Percentiles rank a stretch among this genome's conserved stretches.
These are phyloP conservation scores for Podilymbus podiceps DNA, from an alignment of 2,113 vertebrate species.

Conservation along the genomic window DNA sequence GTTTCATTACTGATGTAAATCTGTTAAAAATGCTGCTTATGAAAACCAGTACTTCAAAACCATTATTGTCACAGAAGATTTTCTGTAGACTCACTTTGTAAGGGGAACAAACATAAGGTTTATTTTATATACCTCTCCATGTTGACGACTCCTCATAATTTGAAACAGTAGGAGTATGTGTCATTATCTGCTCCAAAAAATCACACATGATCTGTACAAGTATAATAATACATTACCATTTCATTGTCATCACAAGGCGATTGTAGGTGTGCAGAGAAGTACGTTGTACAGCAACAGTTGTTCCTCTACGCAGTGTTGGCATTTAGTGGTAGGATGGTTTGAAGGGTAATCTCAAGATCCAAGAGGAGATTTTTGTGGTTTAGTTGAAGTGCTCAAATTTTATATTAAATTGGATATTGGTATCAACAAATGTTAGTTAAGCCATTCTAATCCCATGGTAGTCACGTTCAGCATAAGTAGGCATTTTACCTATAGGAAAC, in stretches of 20 bases:
- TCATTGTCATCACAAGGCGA: slow-evolving; percentile 51
- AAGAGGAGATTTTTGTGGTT: not conserved
- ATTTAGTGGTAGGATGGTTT: slow-evolving; percentile 4
- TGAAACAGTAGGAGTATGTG: slow-evolving; percentile 66
- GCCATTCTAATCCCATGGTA: not conserved
- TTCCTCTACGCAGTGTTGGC: not conserved
- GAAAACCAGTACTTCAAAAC: not conserved
- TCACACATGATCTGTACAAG: slow-evolving; percentile 37
- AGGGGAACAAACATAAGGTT: slow-evolving; percentile 41
- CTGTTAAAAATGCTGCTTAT: not conserved
- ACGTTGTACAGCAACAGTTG: slow-evolving; percentile 36
- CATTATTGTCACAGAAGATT: not conserved
- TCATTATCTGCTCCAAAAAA: slow-evolving; percentile 55
- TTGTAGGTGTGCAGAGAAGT: slow-evolving; percentile 55
- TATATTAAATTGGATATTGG: not conserved
- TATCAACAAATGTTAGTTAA: not conserved
- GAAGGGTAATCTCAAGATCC: slow-evolving; percentile 7
- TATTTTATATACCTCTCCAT: slow-evolving; percentile 25
- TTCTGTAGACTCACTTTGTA: not conserved
- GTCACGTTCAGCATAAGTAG: not conserved
- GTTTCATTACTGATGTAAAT: not conserved
- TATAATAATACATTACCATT: slow-evolving; percentile 53
- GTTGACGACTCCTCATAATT: slow-evolving; percentile 54
- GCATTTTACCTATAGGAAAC: not conserved
- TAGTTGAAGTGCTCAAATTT: not conserved